phyloP scores from a whole-genome alignment of 2,888 invertebrate species.

The Blera fallax region DNA sequence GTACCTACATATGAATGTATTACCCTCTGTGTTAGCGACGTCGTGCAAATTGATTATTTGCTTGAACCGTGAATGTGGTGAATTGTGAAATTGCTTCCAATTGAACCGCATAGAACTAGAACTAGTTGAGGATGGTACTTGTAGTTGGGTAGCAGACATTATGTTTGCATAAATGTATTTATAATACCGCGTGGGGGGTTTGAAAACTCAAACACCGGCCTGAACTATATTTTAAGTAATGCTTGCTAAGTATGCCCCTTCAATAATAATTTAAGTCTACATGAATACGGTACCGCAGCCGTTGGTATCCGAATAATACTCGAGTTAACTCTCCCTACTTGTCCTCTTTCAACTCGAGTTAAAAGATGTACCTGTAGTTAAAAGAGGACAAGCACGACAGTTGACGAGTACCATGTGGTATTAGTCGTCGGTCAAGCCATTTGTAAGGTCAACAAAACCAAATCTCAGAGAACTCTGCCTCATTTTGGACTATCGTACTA shows the following conservation, averaged over 20 bases:
- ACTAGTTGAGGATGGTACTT: not conserved
- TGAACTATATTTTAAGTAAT: not conserved
- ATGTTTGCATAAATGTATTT: not conserved
- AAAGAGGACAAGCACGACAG: too few species aligned
- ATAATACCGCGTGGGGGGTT: not conserved
- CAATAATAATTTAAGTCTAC: not conserved
- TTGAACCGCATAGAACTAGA: not conserved
- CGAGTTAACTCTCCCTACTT: too few species aligned
- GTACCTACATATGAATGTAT: not conserved
- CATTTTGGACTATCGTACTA: too few species aligned
- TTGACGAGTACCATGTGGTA: too few species aligned
- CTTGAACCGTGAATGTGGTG: conserved; percentile 2
- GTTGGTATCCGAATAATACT: too few species aligned
- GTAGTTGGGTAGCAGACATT: not conserved
- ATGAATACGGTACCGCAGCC: not conserved
- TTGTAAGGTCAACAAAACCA: too few species aligned
- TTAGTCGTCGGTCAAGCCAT: too few species aligned
- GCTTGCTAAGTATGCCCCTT: not conserved
- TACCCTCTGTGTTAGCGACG: not conserved
- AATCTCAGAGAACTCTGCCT: too few species aligned
- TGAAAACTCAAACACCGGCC: not conserved
- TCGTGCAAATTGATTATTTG: conserved; percentile 32
- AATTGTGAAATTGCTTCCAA: conserved; percentile 8
- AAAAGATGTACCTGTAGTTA: too few species aligned
- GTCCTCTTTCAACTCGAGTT: too few species aligned